phyloP scores from a whole-genome alignment of 2,113 vertebrate species.

The Cervus canadensis region DNA sequence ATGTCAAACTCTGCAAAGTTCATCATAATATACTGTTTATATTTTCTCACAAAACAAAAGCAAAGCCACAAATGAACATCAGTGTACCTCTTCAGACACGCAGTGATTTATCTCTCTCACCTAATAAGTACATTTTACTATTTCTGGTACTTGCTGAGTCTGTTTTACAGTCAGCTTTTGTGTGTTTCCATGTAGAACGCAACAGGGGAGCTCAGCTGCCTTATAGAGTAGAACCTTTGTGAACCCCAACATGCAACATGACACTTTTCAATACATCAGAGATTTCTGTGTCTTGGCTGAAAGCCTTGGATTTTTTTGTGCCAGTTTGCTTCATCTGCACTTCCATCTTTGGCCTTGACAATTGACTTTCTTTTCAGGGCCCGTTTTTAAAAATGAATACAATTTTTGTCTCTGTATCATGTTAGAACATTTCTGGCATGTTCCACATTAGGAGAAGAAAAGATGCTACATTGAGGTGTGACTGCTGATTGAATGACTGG shows the following conservation, averaged over 20 bases:
- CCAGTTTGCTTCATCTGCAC: not conserved
- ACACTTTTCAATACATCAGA: not conserved
- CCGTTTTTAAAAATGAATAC: not conserved
- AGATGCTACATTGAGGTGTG: not conserved
- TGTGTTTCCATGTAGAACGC: not conserved
- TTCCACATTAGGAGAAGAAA: not conserved
- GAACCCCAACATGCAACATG: not conserved
- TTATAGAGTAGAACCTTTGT: not conserved
- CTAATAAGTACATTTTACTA: not conserved
- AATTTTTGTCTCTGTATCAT: not conserved
- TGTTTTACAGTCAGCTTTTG: not conserved
- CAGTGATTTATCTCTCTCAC: not conserved
- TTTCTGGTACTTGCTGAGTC: not conserved
- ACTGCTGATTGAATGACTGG: not conserved
- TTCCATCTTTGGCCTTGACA: not conserved
- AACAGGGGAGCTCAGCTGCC: not conserved
- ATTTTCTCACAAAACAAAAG: not conserved
- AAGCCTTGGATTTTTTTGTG: not conserved
- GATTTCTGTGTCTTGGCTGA: not conserved
- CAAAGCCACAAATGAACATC: not conserved
- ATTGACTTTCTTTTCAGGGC: not conserved
- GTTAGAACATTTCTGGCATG: not conserved
- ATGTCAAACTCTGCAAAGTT: not conserved
- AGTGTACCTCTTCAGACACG: not conserved
- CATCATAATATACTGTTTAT: not conserved